Percentiles rank a stretch among this genome's conserved stretches.
Conservation (phyloP, 2,888 invertebrate genomes). For the Trachelus tabidus region DNA sequence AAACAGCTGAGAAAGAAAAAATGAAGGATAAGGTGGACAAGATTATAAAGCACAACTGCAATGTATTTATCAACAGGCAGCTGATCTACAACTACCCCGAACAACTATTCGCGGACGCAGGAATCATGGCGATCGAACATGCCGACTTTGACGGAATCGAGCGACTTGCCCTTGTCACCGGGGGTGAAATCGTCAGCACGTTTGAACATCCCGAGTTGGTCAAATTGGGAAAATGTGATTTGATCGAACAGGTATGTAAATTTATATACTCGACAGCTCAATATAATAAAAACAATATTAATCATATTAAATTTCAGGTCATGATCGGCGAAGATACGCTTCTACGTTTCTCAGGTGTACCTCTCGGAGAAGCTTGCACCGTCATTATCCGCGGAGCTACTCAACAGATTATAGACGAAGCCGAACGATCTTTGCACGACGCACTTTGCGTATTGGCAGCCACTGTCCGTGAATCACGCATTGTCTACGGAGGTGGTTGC, state of each 20-base stretch:
- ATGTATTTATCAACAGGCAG: constrained; percentile 98
- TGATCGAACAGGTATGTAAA: constrained; percentile 87
- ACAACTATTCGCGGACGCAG: constrained; percentile 97
- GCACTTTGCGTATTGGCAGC: constrained; percentile 97
- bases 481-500: constrained; percentile 93
- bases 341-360: constrained; percentile 94
- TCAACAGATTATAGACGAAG: constrained; percentile 98
- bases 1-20: constrained; percentile 98
- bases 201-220: constrained; percentile 94
- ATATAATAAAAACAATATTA: background rate
- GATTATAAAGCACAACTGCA: constrained; percentile 93
- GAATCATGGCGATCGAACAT: constrained; percentile 99
- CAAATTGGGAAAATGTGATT: constrained; percentile 91
- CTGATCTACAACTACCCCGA: constrained; percentile 99
- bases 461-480: constrained; percentile 92
- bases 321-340: constrained; percentile 98
- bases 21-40: constrained; percentile 99
- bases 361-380: constrained; percentile 96
- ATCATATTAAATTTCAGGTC: constrained; percentile 66
- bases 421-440: constrained; percentile 97
- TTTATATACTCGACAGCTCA: constrained; percentile 11
- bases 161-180: constrained; percentile 94
- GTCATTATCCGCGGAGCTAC: constrained; percentile 98
- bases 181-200: constrained; percentile 98
- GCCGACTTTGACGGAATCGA: constrained; percentile 99